Base-by-base conservation (phyloP, 2,888 invertebrate species). In the Protodeltote pygarga region DNA sequence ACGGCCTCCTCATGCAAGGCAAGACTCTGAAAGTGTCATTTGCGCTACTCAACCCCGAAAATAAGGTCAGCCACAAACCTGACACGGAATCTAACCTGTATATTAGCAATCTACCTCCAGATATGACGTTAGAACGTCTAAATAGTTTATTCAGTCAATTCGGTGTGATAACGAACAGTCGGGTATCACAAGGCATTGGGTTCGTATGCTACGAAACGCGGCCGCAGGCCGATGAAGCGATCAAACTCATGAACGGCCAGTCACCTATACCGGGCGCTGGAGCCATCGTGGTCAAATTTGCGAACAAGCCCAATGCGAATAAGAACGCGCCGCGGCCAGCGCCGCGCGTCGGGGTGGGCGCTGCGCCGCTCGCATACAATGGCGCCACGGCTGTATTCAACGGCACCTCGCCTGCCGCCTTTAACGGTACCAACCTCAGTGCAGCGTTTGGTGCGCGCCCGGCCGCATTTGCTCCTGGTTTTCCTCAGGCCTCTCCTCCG, bases 11-110 rank as follows among this genome's bases (percentile, higher is more conserved):
- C 60, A 91, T 92, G 90, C 92, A 92, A 65, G 92, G 92, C 64
- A 92, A 92, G 71, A 92, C 92, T 47, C 82, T 92, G 45, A 92
- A 92, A 71, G 92, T 92, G 66, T 92, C 92, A 42, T 92, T 92
- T 71, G 92, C 92, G 14, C 85, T 92, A 44, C 87, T 92, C 59
- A 92, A 92, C 70, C 92, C 92, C 31, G 92, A 92, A 68, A 87
- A 92, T 76, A 92, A 92, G 76, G 85, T 81, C 58, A 89, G 87
- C 77, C 92, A 91, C 75, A 91, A 91, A 68, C 92, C 92, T 21
- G 92, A 92, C 74, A 91, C 85, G 16, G 92, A 92, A 68, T 92
- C 89, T 51, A 92, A 92, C 76, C 85, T 92, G 53, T 92, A 92
- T 71, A 91, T 92, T 68, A 92, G 92, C 66, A 92, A 92, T 75